Conservation (phyloP, 1,140 invertebrate genomes). For the Cepaea nemoralis region DNA sequence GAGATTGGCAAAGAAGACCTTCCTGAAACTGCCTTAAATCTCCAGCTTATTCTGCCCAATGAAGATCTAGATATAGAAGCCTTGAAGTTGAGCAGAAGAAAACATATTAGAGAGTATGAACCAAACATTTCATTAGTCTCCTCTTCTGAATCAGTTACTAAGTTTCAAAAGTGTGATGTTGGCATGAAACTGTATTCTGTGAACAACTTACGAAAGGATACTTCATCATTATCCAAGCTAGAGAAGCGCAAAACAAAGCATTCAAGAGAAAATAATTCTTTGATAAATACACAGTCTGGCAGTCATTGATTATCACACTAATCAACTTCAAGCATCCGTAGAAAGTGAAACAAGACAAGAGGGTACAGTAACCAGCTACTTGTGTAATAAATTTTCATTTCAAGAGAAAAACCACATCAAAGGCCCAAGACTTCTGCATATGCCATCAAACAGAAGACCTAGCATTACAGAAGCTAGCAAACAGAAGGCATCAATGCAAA, state of each 20-base stretch:
- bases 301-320: not conserved
- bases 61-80: not conserved
- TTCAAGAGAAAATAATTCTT: not conserved
- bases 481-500: not conserved
- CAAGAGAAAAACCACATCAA: not conserved
- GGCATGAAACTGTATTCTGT: too few relatives aligned
- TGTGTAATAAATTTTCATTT: conserved; percentile 21
- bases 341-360: not conserved
- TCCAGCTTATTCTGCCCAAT: not conserved
- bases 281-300: not conserved
- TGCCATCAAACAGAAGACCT: not conserved
- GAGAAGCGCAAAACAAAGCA: not conserved
- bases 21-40: conserved; percentile 14
- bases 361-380: conserved; percentile 22
- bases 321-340: not conserved
- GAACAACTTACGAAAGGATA: too few relatives aligned
- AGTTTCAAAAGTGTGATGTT: too few relatives aligned
- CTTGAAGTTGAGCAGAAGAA: not conserved
- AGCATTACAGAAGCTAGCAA: not conserved
- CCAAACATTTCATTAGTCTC: not conserved
- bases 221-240: not conserved
- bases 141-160: too few relatives aligned
- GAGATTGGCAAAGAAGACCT: conserved; percentile 29
- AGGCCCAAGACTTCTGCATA: conserved; percentile 15
- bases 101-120: not conserved